Evolutionary conservation across 2,113 vertebrate species (phyloP).

Genomic region (Collichthys lucidus): DNA sequence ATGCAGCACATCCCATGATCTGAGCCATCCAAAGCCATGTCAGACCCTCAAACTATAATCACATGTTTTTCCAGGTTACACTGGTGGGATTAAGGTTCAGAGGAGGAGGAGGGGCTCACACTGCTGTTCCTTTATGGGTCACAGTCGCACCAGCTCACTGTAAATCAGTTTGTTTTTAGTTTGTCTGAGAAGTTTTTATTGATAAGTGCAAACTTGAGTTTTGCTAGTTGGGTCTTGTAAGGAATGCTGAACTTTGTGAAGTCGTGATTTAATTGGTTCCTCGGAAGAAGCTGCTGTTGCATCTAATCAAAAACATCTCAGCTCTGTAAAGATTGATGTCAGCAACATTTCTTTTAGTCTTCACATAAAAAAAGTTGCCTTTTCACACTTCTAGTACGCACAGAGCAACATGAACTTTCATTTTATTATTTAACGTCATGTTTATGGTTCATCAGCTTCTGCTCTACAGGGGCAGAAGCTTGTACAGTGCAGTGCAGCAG

Average conservation of each 20-base stretch:
- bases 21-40: slow-evolving; percentile 39
- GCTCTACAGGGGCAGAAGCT: not conserved
- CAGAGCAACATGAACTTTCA: too few relatives aligned
- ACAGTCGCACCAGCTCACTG: not conserved
- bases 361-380: not conserved
- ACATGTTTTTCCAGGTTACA: slow-evolving; percentile 54
- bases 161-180: not conserved
- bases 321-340: not conserved
- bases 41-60: slow-evolving; percentile 40
- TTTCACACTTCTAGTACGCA: too few relatives aligned
- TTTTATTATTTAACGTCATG: too few relatives aligned
- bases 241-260: not conserved
- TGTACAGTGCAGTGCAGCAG: not conserved
- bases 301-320: not conserved
- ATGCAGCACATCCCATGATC: slow-evolving; percentile 58
- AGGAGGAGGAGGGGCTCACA: slow-evolving; percentile 1
- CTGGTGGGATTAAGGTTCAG: slow-evolving; percentile 48
- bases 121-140: slow-evolving; percentile 20
- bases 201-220: not conserved
- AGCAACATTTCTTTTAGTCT: not conserved
- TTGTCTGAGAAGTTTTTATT: not conserved
- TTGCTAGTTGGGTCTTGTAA: not conserved
- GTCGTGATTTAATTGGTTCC: not conserved
- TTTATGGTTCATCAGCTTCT: too few relatives aligned
- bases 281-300: slow-evolving; percentile 5